Evolutionary conservation across 2,888 invertebrate species (phyloP).

Genomic region (Zhuqinia jingwanae): DNA sequence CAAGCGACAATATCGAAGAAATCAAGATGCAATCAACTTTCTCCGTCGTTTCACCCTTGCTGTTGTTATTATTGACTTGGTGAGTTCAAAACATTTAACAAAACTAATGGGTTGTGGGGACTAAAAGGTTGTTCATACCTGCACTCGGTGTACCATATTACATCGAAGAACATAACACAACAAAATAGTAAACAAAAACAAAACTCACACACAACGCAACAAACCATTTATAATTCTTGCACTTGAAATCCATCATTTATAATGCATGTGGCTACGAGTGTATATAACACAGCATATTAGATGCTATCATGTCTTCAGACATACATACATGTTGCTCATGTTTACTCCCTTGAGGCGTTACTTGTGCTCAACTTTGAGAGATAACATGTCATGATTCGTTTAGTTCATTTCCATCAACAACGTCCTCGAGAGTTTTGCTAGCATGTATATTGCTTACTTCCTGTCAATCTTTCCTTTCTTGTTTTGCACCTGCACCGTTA

Average conservation of each 20-base stretch:
- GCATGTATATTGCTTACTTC: too few species aligned
- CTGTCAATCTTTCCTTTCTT: too few species aligned
- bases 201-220: neutral
- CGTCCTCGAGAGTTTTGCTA: neutral
- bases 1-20: slow-evolving; percentile 23
- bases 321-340: slow-evolving; percentile 11
- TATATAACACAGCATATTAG: too few species aligned
- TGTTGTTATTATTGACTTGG: slow-evolving; percentile 74
- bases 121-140: neutral
- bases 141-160: neutral
- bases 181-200: neutral
- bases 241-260: neutral
- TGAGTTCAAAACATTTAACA: slow-evolving; percentile 59
- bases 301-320: too few species aligned
- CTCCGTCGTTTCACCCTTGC: slow-evolving; percentile 58
- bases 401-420: slow-evolving; percentile 8
- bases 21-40: slow-evolving; percentile 60
- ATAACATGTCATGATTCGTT: slow-evolving; percentile 35
- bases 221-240: neutral
- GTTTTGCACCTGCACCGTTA: too few species aligned
- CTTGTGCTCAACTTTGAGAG: neutral
- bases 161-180: too few species aligned
- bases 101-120: neutral
- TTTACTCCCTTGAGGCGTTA: slow-evolving; percentile 7
- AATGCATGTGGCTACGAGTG: slow-evolving; percentile 6